Evolutionary conservation across 2,888 invertebrate species (phyloP), one percentile per base, ranked within the genome.

Genomic region (Aelia acuminata): DNA sequence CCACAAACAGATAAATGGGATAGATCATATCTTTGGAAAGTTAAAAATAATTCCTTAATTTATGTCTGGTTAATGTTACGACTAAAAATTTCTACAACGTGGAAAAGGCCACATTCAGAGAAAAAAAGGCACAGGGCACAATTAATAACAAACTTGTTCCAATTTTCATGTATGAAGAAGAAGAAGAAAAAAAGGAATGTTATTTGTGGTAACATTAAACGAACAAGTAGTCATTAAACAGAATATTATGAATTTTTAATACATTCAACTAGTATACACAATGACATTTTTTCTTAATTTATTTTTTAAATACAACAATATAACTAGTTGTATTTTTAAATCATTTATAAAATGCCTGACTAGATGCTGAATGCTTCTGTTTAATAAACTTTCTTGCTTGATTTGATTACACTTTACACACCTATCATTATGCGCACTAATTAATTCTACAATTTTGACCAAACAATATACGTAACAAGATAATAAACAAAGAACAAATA

Each of bases 291-390:
- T 43, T 43, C n/a, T n/a, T n/a, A n/a, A n/a, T n/a, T n/a, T n/a
- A n/a, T n/a, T 43, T 43, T 87, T 87, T 84, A 80, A 87, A 87
- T 87, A 50, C 75, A 87, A 87, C 53, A 43, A 43, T 50, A 35
- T 4, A 75, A 35, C 49, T 84, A 53, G 48, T 84, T 75, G 47
- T 84, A 88, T 84, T 88, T 84, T 88, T 57, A 84, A 75, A 88
- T 39, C 22, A 88, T 84, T 88, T 87, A 80, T 43, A 87, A n/a
- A 84, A 87, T 87, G 84, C 88, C 88, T 88, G 88, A 88, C 88
- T 88, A 88, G 88, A 88, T 88, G 84, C 70, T 84, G 84, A 88
- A 88, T 88, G 70, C 50, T 88, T 84, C 88, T 88, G 88, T 88
- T 88, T 88, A 88, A 88, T 57, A 84, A 88, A 43, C 53, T 80